Base-by-base conservation (phyloP, 2,888 invertebrate species). In the Alviniconcha strummeri region DNA sequence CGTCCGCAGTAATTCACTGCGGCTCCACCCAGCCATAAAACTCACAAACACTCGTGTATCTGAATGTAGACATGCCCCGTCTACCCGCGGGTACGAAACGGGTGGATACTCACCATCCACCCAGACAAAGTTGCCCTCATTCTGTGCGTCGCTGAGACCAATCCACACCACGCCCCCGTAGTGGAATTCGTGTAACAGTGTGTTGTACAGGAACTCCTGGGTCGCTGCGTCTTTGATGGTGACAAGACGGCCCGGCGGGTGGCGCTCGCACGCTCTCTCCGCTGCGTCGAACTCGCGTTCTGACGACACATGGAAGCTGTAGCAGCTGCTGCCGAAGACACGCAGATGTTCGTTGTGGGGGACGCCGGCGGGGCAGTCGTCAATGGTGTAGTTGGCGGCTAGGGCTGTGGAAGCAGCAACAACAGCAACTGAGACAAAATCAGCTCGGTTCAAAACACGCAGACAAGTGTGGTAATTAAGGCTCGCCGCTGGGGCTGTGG, bases 91-190 rank as follows among this genome's bases (percentile, higher is more conserved):
- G 74, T 11, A n/a, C 11, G 36, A 36, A 36, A 36, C 36, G 36
- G 36, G 36, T 36, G 36, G 36, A 36, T 15, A 69, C 74, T 74
- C 74, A 54, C 77, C 77, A 64, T 83, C 83, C 56, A 67, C 80
- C 83, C 83, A 83, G 5, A 75, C 76, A 19, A 74, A 83, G 0
- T 80, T 52, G 56, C 67, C 60, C 67, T 83, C 83, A 15, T 5
- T 67, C 8, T 15, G 67, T 9, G 2, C 11, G 67, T 80, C 83
- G 7, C 52, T 80, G 5, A 83, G 80, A 5, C 83, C 83, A 56
- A 83, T 83, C 80, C 80, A 83, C 36, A 83, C 6, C 55, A 54
- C 52, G 54, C 15, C 52, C 11, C 15, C 15, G 36, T 54, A 11
- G 74, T 74, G 74, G 36, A 74, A 52, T 1, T 74, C 52, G 15